These are phyloP conservation scores for Merluccius polli DNA, from an alignment of 2,797 vertebrate genomes.

Conservation along the genomic window DNA sequence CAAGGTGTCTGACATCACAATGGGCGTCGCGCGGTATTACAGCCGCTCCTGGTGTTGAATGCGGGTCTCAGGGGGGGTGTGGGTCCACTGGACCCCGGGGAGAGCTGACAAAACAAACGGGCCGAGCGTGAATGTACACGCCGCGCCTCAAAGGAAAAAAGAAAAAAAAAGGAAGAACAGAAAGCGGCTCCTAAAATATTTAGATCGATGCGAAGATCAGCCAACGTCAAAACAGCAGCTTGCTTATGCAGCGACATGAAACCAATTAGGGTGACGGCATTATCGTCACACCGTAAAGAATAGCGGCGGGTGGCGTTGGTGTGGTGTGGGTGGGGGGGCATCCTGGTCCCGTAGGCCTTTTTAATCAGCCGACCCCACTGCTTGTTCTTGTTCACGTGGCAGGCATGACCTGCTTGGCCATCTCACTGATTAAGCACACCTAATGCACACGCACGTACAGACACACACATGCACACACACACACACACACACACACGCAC, in stretches of 20 bases:
- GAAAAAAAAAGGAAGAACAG: conserved; percentile 15
- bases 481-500: conserved; percentile 13
- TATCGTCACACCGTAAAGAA: conserved; percentile 52
- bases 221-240: conserved; percentile 67
- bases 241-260: conserved; percentile 64
- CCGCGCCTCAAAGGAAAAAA: conserved; percentile 5
- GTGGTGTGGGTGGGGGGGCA: not conserved
- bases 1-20: conserved; percentile 25
- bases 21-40: conserved; percentile 20
- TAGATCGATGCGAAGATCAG: conserved; percentile 48
- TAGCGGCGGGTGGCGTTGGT: conserved; percentile 24
- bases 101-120: conserved; percentile 44
- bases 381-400: conserved; percentile 40
- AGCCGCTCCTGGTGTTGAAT: not conserved
- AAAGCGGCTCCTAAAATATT: conserved; percentile 66
- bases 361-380: conserved; percentile 51
- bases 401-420: conserved; percentile 48
- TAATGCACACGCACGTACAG: not conserved
- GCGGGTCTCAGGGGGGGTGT: not conserved
- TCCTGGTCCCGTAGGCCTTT: conserved; percentile 38
- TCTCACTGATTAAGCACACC: not conserved
- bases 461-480: not conserved
- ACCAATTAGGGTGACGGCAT: conserved; percentile 70
- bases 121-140: conserved; percentile 53
- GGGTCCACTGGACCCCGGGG: conserved; percentile 30